Conservation (phyloP, 1,140 invertebrate genomes). For the Lepidurus couesii region DNA sequence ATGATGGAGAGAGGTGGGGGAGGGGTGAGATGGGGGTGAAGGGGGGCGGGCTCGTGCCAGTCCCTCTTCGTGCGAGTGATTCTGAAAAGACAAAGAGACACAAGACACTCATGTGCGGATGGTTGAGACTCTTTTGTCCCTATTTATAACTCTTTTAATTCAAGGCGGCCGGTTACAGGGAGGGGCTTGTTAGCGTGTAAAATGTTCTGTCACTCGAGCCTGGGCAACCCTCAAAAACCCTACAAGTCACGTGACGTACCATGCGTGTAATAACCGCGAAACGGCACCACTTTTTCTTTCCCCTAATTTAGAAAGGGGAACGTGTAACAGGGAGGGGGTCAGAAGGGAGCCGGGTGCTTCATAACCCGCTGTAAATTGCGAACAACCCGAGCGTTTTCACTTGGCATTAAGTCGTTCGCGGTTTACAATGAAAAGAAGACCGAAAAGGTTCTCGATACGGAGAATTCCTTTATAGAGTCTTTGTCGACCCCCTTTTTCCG, state of each 20-base stretch:
- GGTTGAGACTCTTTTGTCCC: not conserved
- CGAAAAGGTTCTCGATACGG: not conserved
- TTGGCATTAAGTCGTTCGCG: not conserved
- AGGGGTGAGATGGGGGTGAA: not conserved
- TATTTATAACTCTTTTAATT: conserved; percentile 2
- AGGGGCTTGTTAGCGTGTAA: not conserved
- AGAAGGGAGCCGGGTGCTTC: not conserved
- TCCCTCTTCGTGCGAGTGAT: conserved; percentile 2
- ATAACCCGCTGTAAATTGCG: not conserved
- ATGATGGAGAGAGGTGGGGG: not conserved
- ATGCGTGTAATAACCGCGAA: conserved; percentile 4
- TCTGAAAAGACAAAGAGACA: not conserved
- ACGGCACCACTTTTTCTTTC: not conserved
- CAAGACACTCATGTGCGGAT: not conserved
- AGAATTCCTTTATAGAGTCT: not conserved
- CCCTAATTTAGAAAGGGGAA: not conserved
- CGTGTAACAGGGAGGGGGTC: not conserved
- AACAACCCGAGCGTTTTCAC: not conserved
- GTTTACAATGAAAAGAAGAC: not conserved
- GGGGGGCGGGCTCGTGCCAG: not conserved
- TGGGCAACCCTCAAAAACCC: not conserved
- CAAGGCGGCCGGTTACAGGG: not conserved
- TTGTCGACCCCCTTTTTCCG: not conserved
- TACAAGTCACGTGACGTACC: not conserved
- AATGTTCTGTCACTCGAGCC: not conserved